phyloP scores from a whole-genome alignment of 2,113 vertebrate species.

The Phalacrocorax brasilianus region DNA sequence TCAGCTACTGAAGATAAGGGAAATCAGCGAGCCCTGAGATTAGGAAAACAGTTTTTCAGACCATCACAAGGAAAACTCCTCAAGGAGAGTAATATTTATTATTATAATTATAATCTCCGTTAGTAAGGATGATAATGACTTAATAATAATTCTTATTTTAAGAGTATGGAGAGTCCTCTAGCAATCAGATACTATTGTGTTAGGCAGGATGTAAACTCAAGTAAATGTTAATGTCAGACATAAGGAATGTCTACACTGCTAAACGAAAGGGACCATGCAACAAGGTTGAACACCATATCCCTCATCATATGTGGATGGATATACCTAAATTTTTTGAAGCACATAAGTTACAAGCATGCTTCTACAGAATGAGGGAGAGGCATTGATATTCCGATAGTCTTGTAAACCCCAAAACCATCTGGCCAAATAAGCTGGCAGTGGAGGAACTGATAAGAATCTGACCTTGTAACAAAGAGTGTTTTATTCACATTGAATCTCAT shows the following conservation, averaged over 20 bases:
- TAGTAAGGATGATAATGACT: not conserved
- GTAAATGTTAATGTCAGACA: not conserved
- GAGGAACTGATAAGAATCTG: not conserved
- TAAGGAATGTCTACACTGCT: not conserved
- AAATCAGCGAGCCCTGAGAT: not conserved
- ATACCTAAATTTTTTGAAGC: not conserved
- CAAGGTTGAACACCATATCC: not conserved
- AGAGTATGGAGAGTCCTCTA: not conserved
- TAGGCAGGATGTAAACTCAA: not conserved
- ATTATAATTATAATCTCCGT: not conserved
- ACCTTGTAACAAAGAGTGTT: not conserved
- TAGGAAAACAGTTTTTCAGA: not conserved
- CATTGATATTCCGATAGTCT: not conserved
- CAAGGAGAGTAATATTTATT: not conserved
- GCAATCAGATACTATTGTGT: not conserved
- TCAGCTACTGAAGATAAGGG: not conserved
- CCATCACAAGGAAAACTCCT: not conserved
- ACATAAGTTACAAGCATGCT: not conserved
- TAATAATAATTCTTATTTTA: not conserved
- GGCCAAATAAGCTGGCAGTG: not conserved
- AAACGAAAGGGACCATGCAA: not conserved
- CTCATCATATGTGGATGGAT: rapidly evolving
- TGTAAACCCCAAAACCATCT: not conserved
- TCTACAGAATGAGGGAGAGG: not conserved
- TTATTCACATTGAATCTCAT: not conserved